Conservation (phyloP, 2,888 invertebrate genomes). For the Dicyrtoma fusca region DNA sequence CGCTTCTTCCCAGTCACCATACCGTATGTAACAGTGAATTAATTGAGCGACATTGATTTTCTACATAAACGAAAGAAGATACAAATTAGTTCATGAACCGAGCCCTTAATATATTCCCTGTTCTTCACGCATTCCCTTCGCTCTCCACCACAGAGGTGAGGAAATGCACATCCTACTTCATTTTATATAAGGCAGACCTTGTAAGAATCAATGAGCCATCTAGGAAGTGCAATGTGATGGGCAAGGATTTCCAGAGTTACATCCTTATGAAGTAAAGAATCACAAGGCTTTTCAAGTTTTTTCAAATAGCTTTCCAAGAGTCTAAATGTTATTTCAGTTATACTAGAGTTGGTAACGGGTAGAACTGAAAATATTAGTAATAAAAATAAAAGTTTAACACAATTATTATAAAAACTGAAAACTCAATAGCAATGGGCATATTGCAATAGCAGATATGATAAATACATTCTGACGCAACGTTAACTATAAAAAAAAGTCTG, state of each 20-base stretch:
- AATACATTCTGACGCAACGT: too few species aligned
- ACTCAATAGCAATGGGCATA: too few species aligned
- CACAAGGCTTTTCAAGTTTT: slow-evolving; percentile 42
- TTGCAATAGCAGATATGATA: too few species aligned
- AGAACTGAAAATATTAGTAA: slow-evolving; percentile 45
- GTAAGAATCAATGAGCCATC: slow-evolving; percentile 54
- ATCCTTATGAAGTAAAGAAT: slow-evolving; percentile 47
- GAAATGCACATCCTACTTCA: too few species aligned
- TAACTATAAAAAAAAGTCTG: too few species aligned
- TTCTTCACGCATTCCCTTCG: too few species aligned
- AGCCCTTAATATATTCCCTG: too few species aligned
- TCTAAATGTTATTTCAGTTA: slow-evolving; percentile 48
- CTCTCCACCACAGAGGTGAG: too few species aligned
- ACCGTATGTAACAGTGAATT: slow-evolving; percentile 49
- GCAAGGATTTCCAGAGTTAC: slow-evolving; percentile 47
- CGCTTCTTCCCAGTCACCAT: slow-evolving; percentile 52
- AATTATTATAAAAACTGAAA: too few species aligned
- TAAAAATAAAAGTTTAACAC: slow-evolving; percentile 6
- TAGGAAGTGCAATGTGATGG: slow-evolving; percentile 44
- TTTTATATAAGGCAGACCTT: slow-evolving; percentile 44
- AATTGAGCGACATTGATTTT: slow-evolving; percentile 49
- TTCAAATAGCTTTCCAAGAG: slow-evolving; percentile 49
- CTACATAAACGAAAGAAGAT: slow-evolving; percentile 38
- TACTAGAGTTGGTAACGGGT: slow-evolving; percentile 47
- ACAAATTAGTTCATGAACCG: neutral